A percentile compares a stretch with the other conserved stretches of the same genome.
Evolutionary conservation across 2,113 vertebrate genomes (phyloP).

Genomic region (Phoenicopterus ruber): DNA sequence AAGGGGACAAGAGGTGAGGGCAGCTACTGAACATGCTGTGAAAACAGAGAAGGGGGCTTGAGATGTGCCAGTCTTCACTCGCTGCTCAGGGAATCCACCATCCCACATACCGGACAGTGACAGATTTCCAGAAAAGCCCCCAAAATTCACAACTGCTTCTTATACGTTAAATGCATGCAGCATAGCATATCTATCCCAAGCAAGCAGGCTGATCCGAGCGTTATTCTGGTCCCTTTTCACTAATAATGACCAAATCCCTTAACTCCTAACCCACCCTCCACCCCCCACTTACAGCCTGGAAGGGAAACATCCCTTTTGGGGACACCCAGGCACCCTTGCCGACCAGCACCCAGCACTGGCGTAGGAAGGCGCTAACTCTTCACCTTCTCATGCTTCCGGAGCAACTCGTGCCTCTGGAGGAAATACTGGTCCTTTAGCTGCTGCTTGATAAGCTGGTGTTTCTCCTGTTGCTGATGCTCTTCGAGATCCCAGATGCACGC

Average conservation of each 20-base stretch:
- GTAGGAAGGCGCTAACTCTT: background rate
- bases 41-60: background rate
- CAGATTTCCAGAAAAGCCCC: background rate
- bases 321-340: background rate
- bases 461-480: constrained; percentile 89
- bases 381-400: constrained; percentile 97
- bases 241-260: background rate
- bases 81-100: background rate
- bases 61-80: background rate
- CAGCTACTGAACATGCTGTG: background rate
- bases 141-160: background rate
- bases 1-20: background rate
- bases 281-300: background rate
- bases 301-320: background rate
- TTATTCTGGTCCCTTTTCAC: background rate
- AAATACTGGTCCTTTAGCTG: constrained; percentile 98
- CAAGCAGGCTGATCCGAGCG: accelerated
- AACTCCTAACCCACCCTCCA: background rate
- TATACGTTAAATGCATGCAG: accelerated
- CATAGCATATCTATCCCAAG: background rate
- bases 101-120: background rate
- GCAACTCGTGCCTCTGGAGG: constrained; percentile 91
- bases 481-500: constrained; percentile 89
- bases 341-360: background rate
- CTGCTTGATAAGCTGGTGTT: constrained; percentile 91